phyloP scores from a whole-genome alignment of 2,888 invertebrate species.

The Portevinia maculata region DNA sequence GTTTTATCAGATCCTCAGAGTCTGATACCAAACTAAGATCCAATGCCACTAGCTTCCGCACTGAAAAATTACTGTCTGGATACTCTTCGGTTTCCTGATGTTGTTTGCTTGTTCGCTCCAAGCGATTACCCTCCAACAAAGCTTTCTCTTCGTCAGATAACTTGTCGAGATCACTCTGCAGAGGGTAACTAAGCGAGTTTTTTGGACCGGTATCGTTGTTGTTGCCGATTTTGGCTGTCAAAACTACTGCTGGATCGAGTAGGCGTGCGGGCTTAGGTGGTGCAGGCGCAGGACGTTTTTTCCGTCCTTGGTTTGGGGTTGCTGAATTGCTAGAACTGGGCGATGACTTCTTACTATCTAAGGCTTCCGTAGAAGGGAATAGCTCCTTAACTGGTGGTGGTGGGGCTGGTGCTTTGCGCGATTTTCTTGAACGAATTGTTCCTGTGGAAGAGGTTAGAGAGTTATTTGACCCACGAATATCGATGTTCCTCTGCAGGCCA shows the following conservation, averaged over 20 bases:
- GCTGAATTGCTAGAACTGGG: constrained; percentile 79
- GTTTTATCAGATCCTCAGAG: constrained; percentile 36
- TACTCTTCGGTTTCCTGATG: constrained; percentile 28
- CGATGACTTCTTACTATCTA: constrained; percentile 76
- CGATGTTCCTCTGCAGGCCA: constrained; percentile 77
- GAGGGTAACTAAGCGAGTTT: constrained; percentile 79
- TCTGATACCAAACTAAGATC: constrained; percentile 75
- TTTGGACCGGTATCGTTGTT: constrained; percentile 75
- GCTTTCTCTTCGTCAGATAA: constrained; percentile 80
- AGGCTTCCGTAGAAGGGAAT: constrained; percentile 75
- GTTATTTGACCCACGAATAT: constrained; percentile 77
- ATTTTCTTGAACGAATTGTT: constrained; percentile 77
- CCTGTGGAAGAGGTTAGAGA: constrained; percentile 78
- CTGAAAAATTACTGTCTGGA: constrained; percentile 22
- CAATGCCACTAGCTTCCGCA: constrained; percentile 75
- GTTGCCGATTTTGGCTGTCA: constrained; percentile 61
- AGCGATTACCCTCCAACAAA: constrained; percentile 79
- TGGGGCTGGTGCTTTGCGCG: constrained; percentile 79
- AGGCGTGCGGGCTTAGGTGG: constrained; percentile 78
- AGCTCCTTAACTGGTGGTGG: constrained; percentile 77
- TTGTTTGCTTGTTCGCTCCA: constrained; percentile 48
- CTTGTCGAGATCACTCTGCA: constrained; percentile 79
- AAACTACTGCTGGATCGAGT: constrained; percentile 58
- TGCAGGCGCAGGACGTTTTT: constrained; percentile 87
- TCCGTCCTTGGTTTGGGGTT: constrained; percentile 83